Evolutionary conservation across 2,888 invertebrate genomes (phyloP).

Genomic region (Antitype chi): DNA sequence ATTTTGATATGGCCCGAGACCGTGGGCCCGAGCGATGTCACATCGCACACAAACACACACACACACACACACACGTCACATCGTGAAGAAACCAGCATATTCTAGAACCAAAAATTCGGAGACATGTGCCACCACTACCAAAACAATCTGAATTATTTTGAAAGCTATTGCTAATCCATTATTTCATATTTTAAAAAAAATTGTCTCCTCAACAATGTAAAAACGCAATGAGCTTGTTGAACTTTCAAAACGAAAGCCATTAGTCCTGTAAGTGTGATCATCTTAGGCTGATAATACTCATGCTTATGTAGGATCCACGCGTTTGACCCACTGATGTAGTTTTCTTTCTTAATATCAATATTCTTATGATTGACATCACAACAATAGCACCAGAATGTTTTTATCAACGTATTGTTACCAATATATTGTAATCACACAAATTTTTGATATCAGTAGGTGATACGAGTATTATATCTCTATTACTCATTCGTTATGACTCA

Average conservation of each 20-base stretch:
- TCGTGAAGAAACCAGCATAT: not conserved
- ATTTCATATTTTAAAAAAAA: too few relatives aligned
- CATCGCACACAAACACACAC: too few relatives aligned
- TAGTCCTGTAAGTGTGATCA: not conserved
- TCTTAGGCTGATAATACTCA: not conserved
- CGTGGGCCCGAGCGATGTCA: too few relatives aligned
- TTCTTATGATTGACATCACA: not conserved
- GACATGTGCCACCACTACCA: not conserved
- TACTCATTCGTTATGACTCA: constrained; percentile 23
- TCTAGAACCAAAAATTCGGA: not conserved
- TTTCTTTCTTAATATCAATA: constrained; percentile 4
- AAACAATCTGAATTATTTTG: too few relatives aligned
- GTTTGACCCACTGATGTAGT: not conserved
- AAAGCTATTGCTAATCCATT: too few relatives aligned
- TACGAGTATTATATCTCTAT: constrained; percentile 9
- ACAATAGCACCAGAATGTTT: not conserved
- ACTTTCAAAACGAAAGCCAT: too few relatives aligned
- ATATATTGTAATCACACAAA: constrained; percentile 27
- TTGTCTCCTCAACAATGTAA: too few relatives aligned
- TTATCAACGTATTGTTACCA: not conserved
- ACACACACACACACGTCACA: too few relatives aligned
- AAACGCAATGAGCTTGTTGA: too few relatives aligned
- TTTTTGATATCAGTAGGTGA: constrained; percentile 22
- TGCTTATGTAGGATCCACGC: not conserved
- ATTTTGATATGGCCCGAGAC: too few relatives aligned